Base-by-base conservation (phyloP, 2,113 vertebrate species). In the Porphyrio hochstetteri region DNA sequence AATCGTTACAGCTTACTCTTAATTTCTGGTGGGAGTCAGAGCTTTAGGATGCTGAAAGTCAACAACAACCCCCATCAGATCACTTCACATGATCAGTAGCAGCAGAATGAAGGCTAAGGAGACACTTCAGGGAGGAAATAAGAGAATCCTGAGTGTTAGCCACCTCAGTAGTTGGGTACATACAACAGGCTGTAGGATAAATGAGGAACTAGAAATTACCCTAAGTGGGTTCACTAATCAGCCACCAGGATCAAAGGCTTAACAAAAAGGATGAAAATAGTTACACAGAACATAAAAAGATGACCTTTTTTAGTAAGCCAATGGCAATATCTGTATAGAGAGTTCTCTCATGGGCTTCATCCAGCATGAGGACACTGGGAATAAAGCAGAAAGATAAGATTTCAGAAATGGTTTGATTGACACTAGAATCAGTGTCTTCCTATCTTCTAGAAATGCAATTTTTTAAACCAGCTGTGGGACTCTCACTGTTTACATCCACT, bases 311-410 rank as follows among this genome's bases (percentile, higher is more conserved):
- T 55, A 99, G 98, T 38, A 99, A 98, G 59, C 99, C 99, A 86
- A 99, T 99, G 82, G 99, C 99, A 93, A 99, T 99, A 96, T 99
- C 99, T 29, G 99, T 99, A 86, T 99, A 99, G 48, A 99, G 97
- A 46, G 99, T 99, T 92, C 99, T 98, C 95, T 99, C 99, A 3
- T 99, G 99, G 59, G 99, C 99, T 98, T 99, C 99, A 79, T 99
- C 99, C 78, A 99, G 96, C 98, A 99, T 99, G 88, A 99, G 97
- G 57, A 98, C 99, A 97, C 99, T 99, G 94, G 35, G 42, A 90
- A 95, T 36, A 86, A 88, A 94, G 67, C 69, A 87, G 85, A 85
- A 95, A 70, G 29, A 31, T 7, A 57, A 55, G 13, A 57, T 61
- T 63, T 90, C 46, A 60, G 86, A 74, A 95, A 59, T 14, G 12